Evolutionary conservation across 1,140 invertebrate genomes (phyloP).

Genomic region (Telenomus remus): DNA sequence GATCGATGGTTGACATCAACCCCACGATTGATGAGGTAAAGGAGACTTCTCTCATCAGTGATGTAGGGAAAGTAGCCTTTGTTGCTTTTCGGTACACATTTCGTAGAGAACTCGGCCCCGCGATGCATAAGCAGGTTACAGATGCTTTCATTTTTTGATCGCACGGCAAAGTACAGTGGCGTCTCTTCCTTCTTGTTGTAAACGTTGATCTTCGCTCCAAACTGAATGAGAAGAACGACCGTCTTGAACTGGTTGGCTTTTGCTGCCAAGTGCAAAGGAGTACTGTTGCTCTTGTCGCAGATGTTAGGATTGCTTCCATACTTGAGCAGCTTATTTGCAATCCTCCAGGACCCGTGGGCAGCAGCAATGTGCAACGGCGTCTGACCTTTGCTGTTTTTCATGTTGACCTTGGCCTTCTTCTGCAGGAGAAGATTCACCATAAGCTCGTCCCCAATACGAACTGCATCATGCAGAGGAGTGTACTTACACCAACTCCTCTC

Average conservation of each 20-base stretch:
- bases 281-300: constrained; percentile 11
- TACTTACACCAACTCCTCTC: neutral
- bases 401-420: constrained; percentile 10
- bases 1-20: constrained; percentile 24
- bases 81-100: constrained; percentile 7
- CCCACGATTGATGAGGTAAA: constrained; percentile 16
- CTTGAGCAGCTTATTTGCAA: constrained; percentile 14
- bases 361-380: constrained; percentile 18
- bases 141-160: constrained; percentile 9
- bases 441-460: constrained; percentile 7
- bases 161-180: constrained; percentile 15
- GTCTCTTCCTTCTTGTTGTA: constrained; percentile 14
- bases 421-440: constrained; percentile 27
- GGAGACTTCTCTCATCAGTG: constrained; percentile 21
- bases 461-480: constrained; percentile 29
- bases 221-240: constrained; percentile 11
- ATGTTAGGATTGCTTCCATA: constrained; percentile 17
- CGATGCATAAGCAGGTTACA: constrained; percentile 17
- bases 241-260: constrained; percentile 18
- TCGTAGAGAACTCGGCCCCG: constrained; percentile 20
- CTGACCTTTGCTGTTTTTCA: constrained; percentile 14
- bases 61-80: constrained; percentile 17
- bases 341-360: constrained; percentile 13
- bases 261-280: constrained; percentile 15
- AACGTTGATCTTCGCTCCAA: constrained; percentile 13